Percentiles rank a stretch among this genome's conserved stretches.
These are phyloP conservation scores for Macropodus opercularis DNA, from an alignment of 2,797 vertebrate species.

Conservation along the genomic window DNA sequence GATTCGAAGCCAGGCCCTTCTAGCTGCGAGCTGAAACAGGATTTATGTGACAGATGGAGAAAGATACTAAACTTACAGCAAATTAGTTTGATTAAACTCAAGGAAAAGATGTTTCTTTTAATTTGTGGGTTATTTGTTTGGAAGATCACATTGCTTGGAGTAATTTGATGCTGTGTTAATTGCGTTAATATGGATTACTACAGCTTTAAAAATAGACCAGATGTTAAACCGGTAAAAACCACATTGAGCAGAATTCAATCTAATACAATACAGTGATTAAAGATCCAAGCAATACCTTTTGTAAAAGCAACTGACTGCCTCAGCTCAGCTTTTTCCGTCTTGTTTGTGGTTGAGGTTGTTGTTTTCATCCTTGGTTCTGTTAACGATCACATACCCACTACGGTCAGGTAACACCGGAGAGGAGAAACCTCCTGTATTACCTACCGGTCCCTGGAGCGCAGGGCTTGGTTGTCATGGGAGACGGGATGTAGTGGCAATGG, in stretches of 20 bases:
- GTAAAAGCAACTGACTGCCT: too few species aligned
- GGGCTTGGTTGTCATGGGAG: slow-evolving; percentile 65
- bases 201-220: slow-evolving; percentile 17
- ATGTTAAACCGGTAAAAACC: slow-evolving; percentile 8
- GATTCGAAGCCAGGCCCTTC: too few species aligned
- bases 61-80: too few species aligned
- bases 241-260: background rate
- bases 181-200: slow-evolving; percentile 4
- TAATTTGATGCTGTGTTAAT: background rate
- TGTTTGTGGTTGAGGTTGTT: too few species aligned
- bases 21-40: background rate
- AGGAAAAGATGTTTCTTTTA: background rate
- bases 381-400: background rate
- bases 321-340: too few species aligned
- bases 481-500: slow-evolving; percentile 45
- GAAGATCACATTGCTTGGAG: background rate
- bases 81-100: too few species aligned
- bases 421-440: slow-evolving; percentile 24
- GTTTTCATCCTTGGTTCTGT: slow-evolving; percentile 2
- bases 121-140: background rate
- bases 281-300: too few species aligned
- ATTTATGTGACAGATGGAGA: background rate
- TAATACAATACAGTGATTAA: too few species aligned
- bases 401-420: slow-evolving; percentile 30
- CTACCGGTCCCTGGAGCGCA: slow-evolving; percentile 10